Evolutionary conservation across 2,113 vertebrate genomes (phyloP), one percentile per base, ranked within the genome.

Genomic region (Colaptes auratus): DNA sequence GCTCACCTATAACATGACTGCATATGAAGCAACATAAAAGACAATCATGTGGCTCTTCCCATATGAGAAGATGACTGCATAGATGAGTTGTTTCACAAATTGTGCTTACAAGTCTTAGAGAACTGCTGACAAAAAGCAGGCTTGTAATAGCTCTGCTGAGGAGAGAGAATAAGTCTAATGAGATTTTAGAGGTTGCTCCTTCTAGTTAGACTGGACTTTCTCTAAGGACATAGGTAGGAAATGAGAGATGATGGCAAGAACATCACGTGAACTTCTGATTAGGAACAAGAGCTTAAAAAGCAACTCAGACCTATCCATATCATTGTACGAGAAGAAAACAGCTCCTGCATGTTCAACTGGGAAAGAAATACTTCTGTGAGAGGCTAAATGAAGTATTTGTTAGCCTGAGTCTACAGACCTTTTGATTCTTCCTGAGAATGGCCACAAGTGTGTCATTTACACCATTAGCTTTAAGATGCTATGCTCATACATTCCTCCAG

Each of bases 21-120:
- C 82, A 60, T 91, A 93, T 92, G 91, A 92, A 91, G 89, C 96
- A 97, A 93, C 95, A 92, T 95, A 48, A 97, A 97, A 97, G 89
- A 78, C 90, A 94, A 74, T 65, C 67, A 77, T 91, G 61, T 55
- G 85, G 50, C 73, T 97, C 76, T 95, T 95, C 88, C 65, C 44
- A 3, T 88, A 77, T 13, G 64, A 71, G 75, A 92, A 82, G 77
- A 94, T 96, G 94, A 95, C 93, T 92, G 88, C 86, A 69, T 42
- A 81, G 82, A 75, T 91, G 94, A 94, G 89, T 46, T 88, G 82
- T 75, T 91, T 85, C 76, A 50, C 76, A 97, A 97, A 88, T 73
- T 74, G 76, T 78, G 58, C 72, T 78, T 78, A 84, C 71, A 60
- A 78, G 61, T 85, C 70, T 55, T 53, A 6, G 75, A 91, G 91